Evolutionary conservation across 2,888 invertebrate genomes (phyloP).

Genomic region (Meghimatium bilineatum): DNA sequence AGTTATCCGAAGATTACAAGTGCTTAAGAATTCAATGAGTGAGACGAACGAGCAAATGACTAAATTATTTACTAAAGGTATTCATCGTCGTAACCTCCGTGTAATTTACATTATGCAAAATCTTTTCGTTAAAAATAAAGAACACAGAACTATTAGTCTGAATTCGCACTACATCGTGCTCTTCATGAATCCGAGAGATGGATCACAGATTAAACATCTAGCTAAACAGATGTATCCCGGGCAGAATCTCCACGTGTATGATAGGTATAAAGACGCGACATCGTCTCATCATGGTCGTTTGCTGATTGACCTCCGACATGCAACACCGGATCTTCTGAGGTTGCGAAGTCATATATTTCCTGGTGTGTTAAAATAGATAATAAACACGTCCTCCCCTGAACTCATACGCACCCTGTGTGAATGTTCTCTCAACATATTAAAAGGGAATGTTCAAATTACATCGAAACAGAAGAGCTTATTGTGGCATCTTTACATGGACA

Average conservation of each 20-base stretch:
- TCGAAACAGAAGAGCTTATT: too few relatives aligned
- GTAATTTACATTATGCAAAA: background rate
- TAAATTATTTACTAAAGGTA: conserved; percentile 8
- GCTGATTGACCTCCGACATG: too few relatives aligned
- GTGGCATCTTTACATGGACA: too few relatives aligned
- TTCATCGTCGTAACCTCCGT: background rate
- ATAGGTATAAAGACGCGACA: background rate
- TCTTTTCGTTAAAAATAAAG: background rate
- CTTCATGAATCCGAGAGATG: background rate
- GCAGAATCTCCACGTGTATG: background rate
- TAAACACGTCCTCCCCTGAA: too few relatives aligned
- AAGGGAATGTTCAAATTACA: too few relatives aligned
- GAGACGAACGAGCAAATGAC: background rate
- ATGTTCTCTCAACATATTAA: too few relatives aligned
- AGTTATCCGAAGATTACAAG: background rate
- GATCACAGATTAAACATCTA: background rate
- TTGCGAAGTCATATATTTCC: too few relatives aligned
- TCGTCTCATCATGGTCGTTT: too few relatives aligned
- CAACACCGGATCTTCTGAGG: too few relatives aligned
- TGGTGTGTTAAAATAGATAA: too few relatives aligned
- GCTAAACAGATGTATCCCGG: conserved; percentile 19
- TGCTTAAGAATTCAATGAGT: background rate
- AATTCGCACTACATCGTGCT: background rate
- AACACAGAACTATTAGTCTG: conserved; percentile 6
- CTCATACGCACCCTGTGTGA: too few relatives aligned